Base-by-base conservation (phyloP, 2,113 vertebrate species). In the Mustela nigripes region DNA sequence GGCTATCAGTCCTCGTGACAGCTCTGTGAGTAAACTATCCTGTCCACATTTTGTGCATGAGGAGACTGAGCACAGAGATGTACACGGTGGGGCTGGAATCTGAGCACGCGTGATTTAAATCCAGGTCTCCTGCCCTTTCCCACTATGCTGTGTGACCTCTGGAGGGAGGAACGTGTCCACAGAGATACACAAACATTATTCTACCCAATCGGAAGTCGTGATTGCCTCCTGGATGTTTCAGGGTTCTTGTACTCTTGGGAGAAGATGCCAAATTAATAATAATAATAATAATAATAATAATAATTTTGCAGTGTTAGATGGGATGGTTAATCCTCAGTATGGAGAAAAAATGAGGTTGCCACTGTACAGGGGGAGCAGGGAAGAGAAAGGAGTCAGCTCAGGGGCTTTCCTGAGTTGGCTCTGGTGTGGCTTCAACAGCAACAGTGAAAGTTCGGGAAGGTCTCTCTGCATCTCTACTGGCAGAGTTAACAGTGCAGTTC, bases 181-280 rank as follows among this genome's bases (percentile, higher is more conserved):
- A 28, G 89, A n/a, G 82, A 93, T 91, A 93, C 14, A 90, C 39
- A 71, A 78, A 93, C 58, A 33, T 65, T 74, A 93, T 71, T 84
- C 28, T 39, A 78, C 33, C 60, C 11, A 45, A 39, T n/a, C 81
- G 11, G 21, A 91, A 73, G 21, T 60, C 53, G 9, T 18, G 78
- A 79, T 67, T 42, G 33, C 21, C 45, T 83, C 58, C 74, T 22
- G 6, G 24, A 82, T 87, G 33, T n/a, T 89, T 33, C 26, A 33
- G 9, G n/a, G 11, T 96, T 85, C 89, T 97, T 18, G 21, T 11
- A 48, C 5, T 69, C 95, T 33, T 76, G 16, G 19, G 12, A 71
- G 3, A 90, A 85, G 10, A 78, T 5, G 33, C 28, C n/a, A 62
- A 89, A 63, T 7, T 9, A 45, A 42, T 42, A 48, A 89, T 53